These are phyloP conservation scores for Botia kubotai DNA, from an alignment of 2,797 vertebrate genomes.

Conservation along the genomic window DNA sequence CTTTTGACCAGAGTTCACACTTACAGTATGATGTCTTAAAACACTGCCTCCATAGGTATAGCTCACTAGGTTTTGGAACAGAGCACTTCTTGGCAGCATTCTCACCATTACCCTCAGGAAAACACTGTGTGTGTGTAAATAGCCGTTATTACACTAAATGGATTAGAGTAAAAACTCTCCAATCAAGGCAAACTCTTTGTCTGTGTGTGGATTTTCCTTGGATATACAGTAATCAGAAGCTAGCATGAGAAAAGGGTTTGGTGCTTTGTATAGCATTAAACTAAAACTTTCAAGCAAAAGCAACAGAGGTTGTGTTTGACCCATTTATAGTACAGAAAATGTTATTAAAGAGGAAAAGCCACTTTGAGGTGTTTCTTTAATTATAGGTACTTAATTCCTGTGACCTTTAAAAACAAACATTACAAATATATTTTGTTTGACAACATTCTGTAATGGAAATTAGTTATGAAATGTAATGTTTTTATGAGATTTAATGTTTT, in stretches of 20 bases:
- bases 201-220: slow-evolving; percentile 9
- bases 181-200: slow-evolving; percentile 27
- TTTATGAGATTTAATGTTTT: too few species aligned
- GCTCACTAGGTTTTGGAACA: neutral
- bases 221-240: slow-evolving; percentile 22
- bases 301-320: too few species aligned
- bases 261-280: neutral
- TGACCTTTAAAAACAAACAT: too few species aligned
- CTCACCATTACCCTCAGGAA: neutral
- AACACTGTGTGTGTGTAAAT: neutral
- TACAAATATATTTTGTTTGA: too few species aligned
- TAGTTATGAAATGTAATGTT: too few species aligned
- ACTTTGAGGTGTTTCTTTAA: too few species aligned
- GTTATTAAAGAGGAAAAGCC: neutral
- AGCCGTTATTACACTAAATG: slow-evolving; percentile 12
- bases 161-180: slow-evolving; percentile 12
- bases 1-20: neutral
- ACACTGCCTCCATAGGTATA: too few species aligned
- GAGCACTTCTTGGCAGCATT: slow-evolving; percentile 2
- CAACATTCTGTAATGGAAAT: too few species aligned
- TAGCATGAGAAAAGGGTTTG: neutral
- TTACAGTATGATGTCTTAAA: neutral
- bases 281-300: neutral
- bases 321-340: too few species aligned
- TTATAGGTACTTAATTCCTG: too few species aligned